phyloP scores from a whole-genome alignment of 2,888 invertebrate genomes.

The Heteromyza rotundicornis region DNA sequence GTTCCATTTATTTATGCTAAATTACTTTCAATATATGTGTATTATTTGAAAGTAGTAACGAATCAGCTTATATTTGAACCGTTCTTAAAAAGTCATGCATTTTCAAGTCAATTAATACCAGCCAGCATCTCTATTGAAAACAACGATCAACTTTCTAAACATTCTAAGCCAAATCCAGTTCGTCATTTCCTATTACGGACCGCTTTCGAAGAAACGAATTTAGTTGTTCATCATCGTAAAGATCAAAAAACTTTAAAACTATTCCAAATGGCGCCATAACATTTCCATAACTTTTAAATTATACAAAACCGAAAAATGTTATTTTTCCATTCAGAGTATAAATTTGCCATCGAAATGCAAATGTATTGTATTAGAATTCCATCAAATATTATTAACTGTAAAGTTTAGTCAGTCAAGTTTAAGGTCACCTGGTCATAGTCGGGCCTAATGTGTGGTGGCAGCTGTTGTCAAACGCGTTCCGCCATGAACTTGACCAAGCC shows the following conservation, averaged over 20 bases:
- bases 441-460: constrained; percentile 19
- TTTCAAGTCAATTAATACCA: no score
- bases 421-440: constrained; percentile 21
- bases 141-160: no score
- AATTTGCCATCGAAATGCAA: no score
- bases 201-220: no score
- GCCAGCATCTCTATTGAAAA: no score
- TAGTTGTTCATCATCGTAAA: neutral
- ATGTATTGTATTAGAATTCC: neutral
- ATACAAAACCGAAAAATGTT: neutral
- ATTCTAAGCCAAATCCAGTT: no score
- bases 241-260: constrained; percentile 20
- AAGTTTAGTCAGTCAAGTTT: constrained; percentile 24
- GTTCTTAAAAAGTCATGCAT: no score
- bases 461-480: constrained; percentile 7
- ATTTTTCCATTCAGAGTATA: neutral
- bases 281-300: constrained; percentile 3
- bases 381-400: neutral
- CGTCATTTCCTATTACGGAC: no score
- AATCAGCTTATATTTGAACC: no score
- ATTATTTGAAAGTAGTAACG: no score
- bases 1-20: no score
- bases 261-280: constrained; percentile 5
- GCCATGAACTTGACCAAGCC: neutral
- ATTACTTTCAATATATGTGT: no score